Conservation (phyloP, 2,888 invertebrate genomes). For the Amiota minor region DNA sequence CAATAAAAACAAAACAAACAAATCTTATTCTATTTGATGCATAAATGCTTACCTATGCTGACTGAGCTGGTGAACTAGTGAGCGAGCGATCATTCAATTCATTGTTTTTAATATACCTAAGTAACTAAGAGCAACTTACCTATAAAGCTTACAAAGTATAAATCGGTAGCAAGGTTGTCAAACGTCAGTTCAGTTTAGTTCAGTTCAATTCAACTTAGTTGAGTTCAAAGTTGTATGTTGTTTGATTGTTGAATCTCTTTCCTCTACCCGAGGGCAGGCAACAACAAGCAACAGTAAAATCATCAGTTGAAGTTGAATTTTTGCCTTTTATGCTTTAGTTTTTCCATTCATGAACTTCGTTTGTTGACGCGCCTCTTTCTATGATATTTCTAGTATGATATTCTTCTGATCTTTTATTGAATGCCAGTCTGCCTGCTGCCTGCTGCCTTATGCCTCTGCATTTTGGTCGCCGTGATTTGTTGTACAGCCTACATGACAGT, state of each 20-base stretch:
- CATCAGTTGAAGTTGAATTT: slow-evolving; percentile 1
- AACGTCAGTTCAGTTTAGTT: slow-evolving; percentile 20
- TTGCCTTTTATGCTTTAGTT: slow-evolving; percentile 6
- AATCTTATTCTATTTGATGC: not conserved
- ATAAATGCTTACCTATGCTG: too few species aligned
- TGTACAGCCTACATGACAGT: slow-evolving; percentile 57
- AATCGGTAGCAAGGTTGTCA: slow-evolving; percentile 32
- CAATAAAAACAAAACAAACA: not conserved
- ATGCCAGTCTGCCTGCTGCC: not conserved
- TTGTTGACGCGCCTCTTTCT: not conserved
- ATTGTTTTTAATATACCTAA: not conserved
- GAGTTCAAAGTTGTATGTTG: too few species aligned
- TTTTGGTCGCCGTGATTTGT: slow-evolving; percentile 44
- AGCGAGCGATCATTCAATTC: too few species aligned
- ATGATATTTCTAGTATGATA: not conserved
- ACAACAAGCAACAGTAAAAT: not conserved
- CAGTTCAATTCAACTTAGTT: too few species aligned
- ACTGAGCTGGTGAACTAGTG: too few species aligned
- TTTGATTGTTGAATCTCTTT: too few species aligned
- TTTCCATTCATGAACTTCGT: not conserved
- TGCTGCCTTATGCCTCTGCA: not conserved
- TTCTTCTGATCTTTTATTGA: slow-evolving; percentile 3
- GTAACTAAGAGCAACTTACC: not conserved
- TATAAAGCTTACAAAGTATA: not conserved
- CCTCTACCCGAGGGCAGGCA: not conserved